Conservation (phyloP, 2,113 vertebrate species). For the Silurus glanis region DNA sequence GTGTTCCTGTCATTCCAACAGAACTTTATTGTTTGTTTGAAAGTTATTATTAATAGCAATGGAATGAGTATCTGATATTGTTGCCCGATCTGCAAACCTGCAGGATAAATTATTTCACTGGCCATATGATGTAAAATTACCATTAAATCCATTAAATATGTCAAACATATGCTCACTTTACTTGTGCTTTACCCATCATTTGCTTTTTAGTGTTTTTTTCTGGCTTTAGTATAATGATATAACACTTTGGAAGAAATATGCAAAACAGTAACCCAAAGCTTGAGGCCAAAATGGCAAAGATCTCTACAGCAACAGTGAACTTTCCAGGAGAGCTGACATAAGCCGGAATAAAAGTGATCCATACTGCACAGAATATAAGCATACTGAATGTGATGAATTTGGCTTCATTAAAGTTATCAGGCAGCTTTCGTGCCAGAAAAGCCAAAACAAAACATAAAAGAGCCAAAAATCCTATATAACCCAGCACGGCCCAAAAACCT, state of each 20-base stretch:
- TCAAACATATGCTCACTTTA: neutral
- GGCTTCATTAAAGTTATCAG: conserved; percentile 65
- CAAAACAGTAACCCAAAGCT: conserved; percentile 70
- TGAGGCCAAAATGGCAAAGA: conserved; percentile 75
- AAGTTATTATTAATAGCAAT: neutral
- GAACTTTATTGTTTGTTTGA: neutral
- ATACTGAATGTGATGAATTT: conserved; percentile 69
- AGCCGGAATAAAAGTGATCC: conserved; percentile 74
- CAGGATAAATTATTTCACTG: neutral
- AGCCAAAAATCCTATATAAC: conserved; percentile 72
- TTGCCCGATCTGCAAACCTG: neutral
- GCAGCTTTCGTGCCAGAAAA: conserved; percentile 65
- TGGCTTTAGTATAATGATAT: conserved; percentile 67
- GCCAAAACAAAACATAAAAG: conserved; percentile 67
- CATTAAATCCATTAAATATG: neutral
- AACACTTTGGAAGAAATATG: conserved; percentile 74
- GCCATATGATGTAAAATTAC: neutral
- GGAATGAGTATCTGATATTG: neutral
- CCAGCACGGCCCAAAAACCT: conserved; percentile 69
- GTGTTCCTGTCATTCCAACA: neutral
- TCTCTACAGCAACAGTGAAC: conserved; percentile 71
- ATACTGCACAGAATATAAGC: conserved; percentile 70
- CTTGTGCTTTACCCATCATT: conserved; percentile 62
- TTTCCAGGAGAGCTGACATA: conserved; percentile 76
- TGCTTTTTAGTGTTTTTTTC: conserved; percentile 70